Evolutionary conservation across 2,113 vertebrate species (phyloP).

Genomic region (Sturnus vulgaris): DNA sequence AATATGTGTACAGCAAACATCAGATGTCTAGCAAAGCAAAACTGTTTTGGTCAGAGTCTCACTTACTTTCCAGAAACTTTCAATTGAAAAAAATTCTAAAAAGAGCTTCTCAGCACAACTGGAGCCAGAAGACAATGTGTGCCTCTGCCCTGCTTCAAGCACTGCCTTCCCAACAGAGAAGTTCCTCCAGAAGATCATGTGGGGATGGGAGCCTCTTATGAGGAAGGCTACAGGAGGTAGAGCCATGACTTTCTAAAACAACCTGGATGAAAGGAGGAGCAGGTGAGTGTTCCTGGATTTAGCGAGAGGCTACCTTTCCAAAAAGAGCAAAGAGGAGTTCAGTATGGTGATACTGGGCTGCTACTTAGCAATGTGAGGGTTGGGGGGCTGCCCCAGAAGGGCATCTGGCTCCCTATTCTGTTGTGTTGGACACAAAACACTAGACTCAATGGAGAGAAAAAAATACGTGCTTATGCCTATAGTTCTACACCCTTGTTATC

Average conservation of each 20-base stretch:
- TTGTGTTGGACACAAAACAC: rapidly evolving
- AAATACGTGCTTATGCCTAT: too few relatives aligned
- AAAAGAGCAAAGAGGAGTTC: not conserved
- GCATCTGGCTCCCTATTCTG: not conserved
- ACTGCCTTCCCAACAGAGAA: not conserved
- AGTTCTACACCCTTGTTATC: not conserved
- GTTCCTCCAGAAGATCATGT: not conserved
- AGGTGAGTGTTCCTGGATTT: not conserved
- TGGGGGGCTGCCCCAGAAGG: not conserved
- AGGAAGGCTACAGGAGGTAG: not conserved
- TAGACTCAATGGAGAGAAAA: not conserved
- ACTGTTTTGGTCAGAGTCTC: not conserved
- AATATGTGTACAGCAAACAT: not conserved
- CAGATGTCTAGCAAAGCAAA: not conserved
- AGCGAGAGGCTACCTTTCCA: not conserved
- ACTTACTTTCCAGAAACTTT: not conserved
- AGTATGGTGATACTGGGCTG: not conserved
- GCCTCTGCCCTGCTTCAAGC: not conserved
- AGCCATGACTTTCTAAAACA: not conserved
- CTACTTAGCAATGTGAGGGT: not conserved
- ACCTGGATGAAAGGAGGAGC: not conserved
- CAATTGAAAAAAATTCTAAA: not conserved
- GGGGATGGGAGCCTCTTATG: rapidly evolving
- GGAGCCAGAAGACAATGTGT: rapidly evolving
- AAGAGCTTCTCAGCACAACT: not conserved